phyloP scores from a whole-genome alignment of 2,797 vertebrate species.

The Cryptoblepharus egeriae region DNA sequence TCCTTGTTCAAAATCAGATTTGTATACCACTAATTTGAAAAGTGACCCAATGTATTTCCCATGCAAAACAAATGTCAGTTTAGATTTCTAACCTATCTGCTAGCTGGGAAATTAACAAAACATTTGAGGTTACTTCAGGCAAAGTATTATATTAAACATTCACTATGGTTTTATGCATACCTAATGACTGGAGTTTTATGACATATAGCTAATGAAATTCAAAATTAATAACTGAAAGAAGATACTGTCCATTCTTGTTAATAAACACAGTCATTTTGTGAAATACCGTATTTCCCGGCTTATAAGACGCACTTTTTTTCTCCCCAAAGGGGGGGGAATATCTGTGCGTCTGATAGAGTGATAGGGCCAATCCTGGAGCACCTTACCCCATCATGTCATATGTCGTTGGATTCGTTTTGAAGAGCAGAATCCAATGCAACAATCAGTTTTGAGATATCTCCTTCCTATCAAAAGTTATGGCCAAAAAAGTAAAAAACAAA shows the following conservation, averaged over 20 bases:
- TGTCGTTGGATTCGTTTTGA: too few species aligned
- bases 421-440: too few species aligned
- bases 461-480: too few species aligned
- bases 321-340: too few species aligned
- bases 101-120: conserved; percentile 5
- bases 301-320: too few species aligned
- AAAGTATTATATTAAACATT: background rate
- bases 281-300: too few species aligned
- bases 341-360: too few species aligned
- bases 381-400: too few species aligned
- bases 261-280: background rate
- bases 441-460: too few species aligned
- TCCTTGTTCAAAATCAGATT: background rate
- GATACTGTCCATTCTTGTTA: background rate
- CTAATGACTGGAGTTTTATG: background rate
- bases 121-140: background rate
- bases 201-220: conserved; percentile 7
- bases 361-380: too few species aligned
- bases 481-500: too few species aligned
- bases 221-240: background rate
- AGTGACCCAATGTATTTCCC: background rate
- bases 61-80: background rate
- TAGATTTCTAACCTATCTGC: background rate
- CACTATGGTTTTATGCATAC: background rate
- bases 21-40: conserved; percentile 10